Conservation (phyloP, 2,113 vertebrate genomes). For the Gasterosteus aculeatus region DNA sequence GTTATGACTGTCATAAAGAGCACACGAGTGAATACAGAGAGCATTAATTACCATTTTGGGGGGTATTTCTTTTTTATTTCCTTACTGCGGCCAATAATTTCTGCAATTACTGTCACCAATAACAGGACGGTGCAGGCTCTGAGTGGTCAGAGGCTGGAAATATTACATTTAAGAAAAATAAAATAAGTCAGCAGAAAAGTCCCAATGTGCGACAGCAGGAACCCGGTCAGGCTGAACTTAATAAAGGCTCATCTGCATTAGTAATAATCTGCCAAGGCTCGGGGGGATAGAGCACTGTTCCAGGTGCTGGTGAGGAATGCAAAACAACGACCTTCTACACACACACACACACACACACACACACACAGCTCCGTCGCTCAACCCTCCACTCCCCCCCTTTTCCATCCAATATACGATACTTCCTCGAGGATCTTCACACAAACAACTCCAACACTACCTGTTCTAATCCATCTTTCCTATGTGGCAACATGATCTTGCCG, state of each 20-base stretch:
- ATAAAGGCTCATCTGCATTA: slow-evolving; percentile 67
- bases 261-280: slow-evolving; percentile 59
- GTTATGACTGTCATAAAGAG: slow-evolving; percentile 72
- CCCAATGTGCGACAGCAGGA: slow-evolving; percentile 38
- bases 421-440: slow-evolving; percentile 40
- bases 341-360: background rate
- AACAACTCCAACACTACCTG: slow-evolving; percentile 56
- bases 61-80: slow-evolving; percentile 31
- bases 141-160: slow-evolving; percentile 24
- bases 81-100: slow-evolving; percentile 28
- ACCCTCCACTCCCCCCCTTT: background rate
- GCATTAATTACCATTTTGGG: slow-evolving; percentile 62
- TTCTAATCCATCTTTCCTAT: slow-evolving; percentile 54
- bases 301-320: slow-evolving; percentile 60
- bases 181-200: slow-evolving; percentile 36
- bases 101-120: slow-evolving; percentile 37
- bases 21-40: slow-evolving; percentile 54
- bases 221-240: slow-evolving; percentile 53
- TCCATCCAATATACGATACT: slow-evolving; percentile 8
- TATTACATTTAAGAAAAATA: slow-evolving; percentile 20
- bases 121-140: slow-evolving; percentile 1
- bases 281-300: slow-evolving; percentile 30
- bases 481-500: slow-evolving; percentile 66
- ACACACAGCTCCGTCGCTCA: slow-evolving; percentile 11
- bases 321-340: slow-evolving; percentile 54